Evolutionary conservation across 2,888 invertebrate species (phyloP).

Genomic region (Oeneis ivallda): DNA sequence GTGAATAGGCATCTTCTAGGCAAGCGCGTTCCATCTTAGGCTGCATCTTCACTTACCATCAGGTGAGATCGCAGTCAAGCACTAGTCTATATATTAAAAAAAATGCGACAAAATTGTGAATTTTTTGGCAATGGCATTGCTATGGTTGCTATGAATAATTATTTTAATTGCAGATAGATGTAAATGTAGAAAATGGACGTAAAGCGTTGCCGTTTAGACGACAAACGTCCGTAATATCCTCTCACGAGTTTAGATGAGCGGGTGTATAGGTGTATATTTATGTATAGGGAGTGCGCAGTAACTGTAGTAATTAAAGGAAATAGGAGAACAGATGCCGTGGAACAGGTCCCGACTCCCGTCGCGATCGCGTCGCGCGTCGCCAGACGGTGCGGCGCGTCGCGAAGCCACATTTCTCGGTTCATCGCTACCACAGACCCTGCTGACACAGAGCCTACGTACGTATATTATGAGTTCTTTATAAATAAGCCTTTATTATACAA

Average conservation of each 20-base stretch:
- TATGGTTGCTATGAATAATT: no score
- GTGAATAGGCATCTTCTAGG: no score
- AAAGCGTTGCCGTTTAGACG: constrained; percentile 11
- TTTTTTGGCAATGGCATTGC: no score
- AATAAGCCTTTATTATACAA: no score
- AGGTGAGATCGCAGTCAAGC: no score
- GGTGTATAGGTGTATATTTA: no score
- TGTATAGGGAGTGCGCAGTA: not conserved
- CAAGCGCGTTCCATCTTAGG: no score
- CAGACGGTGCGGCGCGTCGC: constrained; percentile 38
- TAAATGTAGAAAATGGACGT: no score
- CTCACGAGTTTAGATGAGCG: constrained; percentile 7
- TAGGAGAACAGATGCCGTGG: constrained; percentile 31
- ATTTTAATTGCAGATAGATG: no score
- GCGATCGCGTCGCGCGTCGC: constrained; percentile 8
- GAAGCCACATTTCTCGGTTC: constrained; percentile 33
- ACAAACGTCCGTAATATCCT: constrained; percentile 8
- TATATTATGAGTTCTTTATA: not conserved
- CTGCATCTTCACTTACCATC: no score
- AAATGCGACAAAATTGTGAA: no score
- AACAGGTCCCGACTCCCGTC: constrained; percentile 31
- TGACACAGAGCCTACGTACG: constrained; percentile 4
- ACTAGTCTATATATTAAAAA: no score
- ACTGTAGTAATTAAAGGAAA: constrained; percentile 36
- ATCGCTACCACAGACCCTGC: constrained; percentile 26